phyloP scores from a whole-genome alignment of 2,113 vertebrate genomes.

The Aegithalos caudatus region DNA sequence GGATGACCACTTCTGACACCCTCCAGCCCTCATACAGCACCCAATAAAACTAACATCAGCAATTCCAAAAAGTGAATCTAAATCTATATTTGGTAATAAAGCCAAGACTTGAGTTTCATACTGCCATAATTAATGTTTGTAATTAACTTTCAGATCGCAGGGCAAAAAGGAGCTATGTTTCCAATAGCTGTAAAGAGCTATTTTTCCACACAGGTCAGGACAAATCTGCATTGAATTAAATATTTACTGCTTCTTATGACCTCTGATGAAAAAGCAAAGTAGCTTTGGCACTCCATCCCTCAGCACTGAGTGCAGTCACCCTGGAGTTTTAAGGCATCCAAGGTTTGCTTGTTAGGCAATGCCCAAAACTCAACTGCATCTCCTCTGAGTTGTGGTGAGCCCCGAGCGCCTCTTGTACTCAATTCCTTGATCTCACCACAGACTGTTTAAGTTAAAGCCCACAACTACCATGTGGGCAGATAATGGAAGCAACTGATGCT shows the following conservation, averaged over 20 bases:
- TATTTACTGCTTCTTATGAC: background rate
- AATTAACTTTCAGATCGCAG: background rate
- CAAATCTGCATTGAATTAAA: background rate
- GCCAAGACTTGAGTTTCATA: background rate
- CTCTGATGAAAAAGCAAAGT: background rate
- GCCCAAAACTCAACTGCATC: background rate
- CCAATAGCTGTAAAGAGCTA: background rate
- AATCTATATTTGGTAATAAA: background rate
- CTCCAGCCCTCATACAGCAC: background rate
- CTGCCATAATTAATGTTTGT: background rate
- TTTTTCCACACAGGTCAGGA: background rate
- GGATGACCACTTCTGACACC: background rate
- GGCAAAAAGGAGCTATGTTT: background rate
- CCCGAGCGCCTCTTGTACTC: background rate
- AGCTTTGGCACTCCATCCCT: background rate
- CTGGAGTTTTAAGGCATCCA: background rate
- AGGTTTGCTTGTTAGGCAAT: background rate
- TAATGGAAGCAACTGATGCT: constrained; percentile 68
- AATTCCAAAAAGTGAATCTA: background rate
- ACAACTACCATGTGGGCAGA: constrained; percentile 53
- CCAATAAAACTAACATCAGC: background rate
- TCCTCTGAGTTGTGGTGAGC: background rate
- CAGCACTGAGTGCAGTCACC: background rate
- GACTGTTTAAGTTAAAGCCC: constrained; percentile 65
- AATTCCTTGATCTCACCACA: constrained; percentile 27